Base-by-base conservation (phyloP, 2,888 invertebrate species). In the Eretmocerus hayati region DNA sequence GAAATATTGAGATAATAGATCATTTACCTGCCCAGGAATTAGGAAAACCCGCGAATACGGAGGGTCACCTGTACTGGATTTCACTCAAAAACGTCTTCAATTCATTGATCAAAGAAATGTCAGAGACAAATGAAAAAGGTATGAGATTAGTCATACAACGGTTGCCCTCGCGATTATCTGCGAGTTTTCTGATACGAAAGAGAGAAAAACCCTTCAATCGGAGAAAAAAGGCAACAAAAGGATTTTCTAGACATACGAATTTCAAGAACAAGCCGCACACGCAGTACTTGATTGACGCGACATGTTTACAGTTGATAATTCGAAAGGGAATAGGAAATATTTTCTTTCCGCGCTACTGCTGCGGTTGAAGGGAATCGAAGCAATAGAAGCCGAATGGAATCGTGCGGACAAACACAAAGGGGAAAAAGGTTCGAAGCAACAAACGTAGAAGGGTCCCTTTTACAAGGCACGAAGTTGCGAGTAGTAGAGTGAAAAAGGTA, bases 251-350 rank as follows among this genome's bases (percentile, higher is more conserved):
- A 16, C 40, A 20, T 11, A 19, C n/a, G 23, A 40, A n/a, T 30
- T 9, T 30, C 8, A 30, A 13, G 30, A 9, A 30, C 8, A 30
- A 8, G 30, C 13, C 13, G 30, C 13, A 13, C 15, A 40, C 26
- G 20, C n/a, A n/a, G n/a, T 35, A 40, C 42, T 44, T 47, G 41
- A 50, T 53, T 26, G 50, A 50, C 47, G 45, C 41, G 42, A 39
- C 36, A 45, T 53, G 50, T 46, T 53, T 53, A 54, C 53, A 50
- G 46, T 46, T 46, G 50, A 53, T 48, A 45, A 53, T 53, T 20
- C 20, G 36, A 49, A 52, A 52, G 21, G 50, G 44, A 50, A 50
- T 38, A 39, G 33, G 22, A 53, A 45, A 53, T 23, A 48, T 41
- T 37, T 16, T n/a, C 15, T 46, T 22, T 26, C 42, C 41, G 19